Evolutionary conservation across 2,888 invertebrate genomes (phyloP).

Genomic region (Apoderus coryli): DNA sequence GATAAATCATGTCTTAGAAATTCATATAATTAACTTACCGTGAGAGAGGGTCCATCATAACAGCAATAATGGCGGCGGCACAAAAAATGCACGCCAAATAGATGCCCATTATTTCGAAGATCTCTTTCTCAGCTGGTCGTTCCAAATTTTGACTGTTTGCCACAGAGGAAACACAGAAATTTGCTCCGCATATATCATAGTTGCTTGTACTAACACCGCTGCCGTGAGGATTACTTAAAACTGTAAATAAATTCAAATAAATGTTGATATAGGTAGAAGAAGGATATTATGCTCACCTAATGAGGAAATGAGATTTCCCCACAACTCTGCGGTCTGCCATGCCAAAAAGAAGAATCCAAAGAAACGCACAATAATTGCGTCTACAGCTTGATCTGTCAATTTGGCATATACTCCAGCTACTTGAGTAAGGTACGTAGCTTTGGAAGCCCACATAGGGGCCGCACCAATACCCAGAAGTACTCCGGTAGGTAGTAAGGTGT

Average conservation of each 20-base stretch:
- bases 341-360: constrained; percentile 98
- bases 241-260: no score
- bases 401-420: constrained; percentile 84
- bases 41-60: constrained; percentile 81
- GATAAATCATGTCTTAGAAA: no score
- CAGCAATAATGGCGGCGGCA: constrained; percentile 73
- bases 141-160: constrained; percentile 61
- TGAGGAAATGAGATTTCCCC: constrained; percentile 94
- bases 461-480: constrained; percentile 89
- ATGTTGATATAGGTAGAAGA: no score
- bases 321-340: constrained; percentile 91
- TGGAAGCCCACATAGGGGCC: constrained; percentile 98
- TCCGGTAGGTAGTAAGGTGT: constrained; percentile 54
- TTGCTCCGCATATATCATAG: constrained; percentile 58
- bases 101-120: constrained; percentile 78
- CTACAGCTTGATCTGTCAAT: constrained; percentile 71
- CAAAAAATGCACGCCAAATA: constrained; percentile 76
- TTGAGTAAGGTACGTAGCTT: constrained; percentile 92
- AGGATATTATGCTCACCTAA: constrained; percentile 51
- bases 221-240: constrained; percentile 61
- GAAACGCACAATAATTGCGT: constrained; percentile 89
- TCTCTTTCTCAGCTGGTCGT: constrained; percentile 70
- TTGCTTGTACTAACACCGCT: constrained; percentile 31
- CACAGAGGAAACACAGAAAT: constrained; percentile 62
- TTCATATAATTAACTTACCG: no score